phyloP scores from a whole-genome alignment of 2,888 invertebrate genomes.

The Deroplatys truncata region DNA sequence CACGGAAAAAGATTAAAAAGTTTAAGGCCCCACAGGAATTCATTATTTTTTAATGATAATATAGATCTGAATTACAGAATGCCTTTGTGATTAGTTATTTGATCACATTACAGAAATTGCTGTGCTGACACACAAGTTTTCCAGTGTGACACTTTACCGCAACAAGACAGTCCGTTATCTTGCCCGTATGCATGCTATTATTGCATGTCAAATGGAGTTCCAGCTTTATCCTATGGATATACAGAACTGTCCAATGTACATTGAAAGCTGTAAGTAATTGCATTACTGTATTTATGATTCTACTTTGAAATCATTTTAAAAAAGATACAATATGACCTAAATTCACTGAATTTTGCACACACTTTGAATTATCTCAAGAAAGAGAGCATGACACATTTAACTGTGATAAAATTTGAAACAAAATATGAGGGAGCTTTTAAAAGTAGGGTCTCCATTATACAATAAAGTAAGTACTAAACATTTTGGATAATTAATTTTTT shows the following conservation, averaged over 20 bases:
- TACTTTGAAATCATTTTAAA: too few relatives aligned
- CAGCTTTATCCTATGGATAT: conserved; percentile 83
- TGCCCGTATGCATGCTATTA: conserved; percentile 78
- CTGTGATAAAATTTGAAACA: too few relatives aligned
- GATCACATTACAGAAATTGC: conserved; percentile 63
- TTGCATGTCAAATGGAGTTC: conserved; percentile 85
- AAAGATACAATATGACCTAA: too few relatives aligned
- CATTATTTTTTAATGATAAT: background rate
- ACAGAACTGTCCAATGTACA: conserved; percentile 76
- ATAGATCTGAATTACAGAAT: background rate
- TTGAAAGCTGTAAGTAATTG: conserved; percentile 74
- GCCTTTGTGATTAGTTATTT: background rate
- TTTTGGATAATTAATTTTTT: too few relatives aligned
- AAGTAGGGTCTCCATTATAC: too few relatives aligned
- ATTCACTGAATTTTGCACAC: too few relatives aligned
- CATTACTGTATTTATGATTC: background rate
- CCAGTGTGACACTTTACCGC: conserved; percentile 72
- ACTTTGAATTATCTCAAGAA: too few relatives aligned
- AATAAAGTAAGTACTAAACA: too few relatives aligned
- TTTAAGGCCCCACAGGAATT: background rate
- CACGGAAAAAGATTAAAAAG: too few relatives aligned
- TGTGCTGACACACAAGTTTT: conserved; percentile 73
- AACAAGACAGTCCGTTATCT: conserved; percentile 78
- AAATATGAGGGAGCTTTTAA: too few relatives aligned
- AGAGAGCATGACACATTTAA: too few relatives aligned